Conservation (phyloP, 2,888 invertebrate genomes). For the Cordylochernes scorpioides region DNA sequence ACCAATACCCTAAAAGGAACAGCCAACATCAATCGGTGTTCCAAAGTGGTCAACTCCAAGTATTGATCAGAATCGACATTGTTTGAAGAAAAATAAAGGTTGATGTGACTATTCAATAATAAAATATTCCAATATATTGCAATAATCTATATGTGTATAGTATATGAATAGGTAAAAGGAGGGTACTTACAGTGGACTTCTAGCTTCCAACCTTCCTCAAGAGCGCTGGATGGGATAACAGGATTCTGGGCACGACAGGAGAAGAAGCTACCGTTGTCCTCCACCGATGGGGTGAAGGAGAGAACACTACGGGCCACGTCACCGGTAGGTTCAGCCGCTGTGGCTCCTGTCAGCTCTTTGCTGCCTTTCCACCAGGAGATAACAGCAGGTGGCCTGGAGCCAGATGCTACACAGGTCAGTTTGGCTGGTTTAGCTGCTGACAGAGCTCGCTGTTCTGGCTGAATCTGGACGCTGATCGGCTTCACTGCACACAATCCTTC, state of each 20-base stretch:
- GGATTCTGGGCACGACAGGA: conserved; percentile 24
- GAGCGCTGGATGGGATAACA: conserved; percentile 14
- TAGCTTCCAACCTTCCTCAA: conserved; percentile 14
- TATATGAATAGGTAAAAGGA: too few species aligned
- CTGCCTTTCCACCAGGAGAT: conserved; percentile 67
- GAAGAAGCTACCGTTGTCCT: conserved; percentile 21
- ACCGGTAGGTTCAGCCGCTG: conserved; percentile 8
- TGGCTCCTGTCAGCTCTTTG: conserved; percentile 30
- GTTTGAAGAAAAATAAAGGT: too few species aligned
- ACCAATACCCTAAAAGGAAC: too few species aligned
- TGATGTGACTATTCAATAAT: too few species aligned
- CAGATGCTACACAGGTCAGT: conserved; percentile 51
- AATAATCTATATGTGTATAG: too few species aligned
- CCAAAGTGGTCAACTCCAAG: too few species aligned
- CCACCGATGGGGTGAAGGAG: conserved; percentile 13
- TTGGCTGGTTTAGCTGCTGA: conserved; percentile 56
- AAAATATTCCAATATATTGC: too few species aligned
- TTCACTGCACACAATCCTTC: too few species aligned
- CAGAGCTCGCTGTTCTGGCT: conserved; percentile 52
- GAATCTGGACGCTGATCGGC: conserved; percentile 46
- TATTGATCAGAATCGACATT: too few species aligned
- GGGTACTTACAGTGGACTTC: conserved; percentile 15
- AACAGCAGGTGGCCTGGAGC: conserved; percentile 50
- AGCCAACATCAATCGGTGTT: too few species aligned
- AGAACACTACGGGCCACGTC: conserved; percentile 13